phyloP scores from a whole-genome alignment of 2,113 vertebrate genomes.

The Peucedramus taeniatus region DNA sequence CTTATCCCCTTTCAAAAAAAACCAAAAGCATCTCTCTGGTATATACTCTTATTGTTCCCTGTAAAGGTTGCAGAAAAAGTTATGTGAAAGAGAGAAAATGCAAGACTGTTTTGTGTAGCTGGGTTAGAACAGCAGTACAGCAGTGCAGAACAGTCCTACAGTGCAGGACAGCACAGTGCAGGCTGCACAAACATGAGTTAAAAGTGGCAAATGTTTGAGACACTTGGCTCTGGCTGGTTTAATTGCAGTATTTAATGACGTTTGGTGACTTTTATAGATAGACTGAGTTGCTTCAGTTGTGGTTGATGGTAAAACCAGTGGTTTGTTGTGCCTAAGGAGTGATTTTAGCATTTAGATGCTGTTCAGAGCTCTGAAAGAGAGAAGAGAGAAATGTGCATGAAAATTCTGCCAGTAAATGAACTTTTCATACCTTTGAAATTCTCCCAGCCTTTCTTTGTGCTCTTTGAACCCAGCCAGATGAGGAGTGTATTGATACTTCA shows the following conservation, averaged over 20 bases:
- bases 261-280: neutral
- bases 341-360: neutral
- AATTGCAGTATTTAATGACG: neutral
- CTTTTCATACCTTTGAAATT: neutral
- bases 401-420: neutral
- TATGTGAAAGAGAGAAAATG: neutral
- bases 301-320: neutral
- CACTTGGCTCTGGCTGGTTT: neutral
- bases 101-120: neutral
- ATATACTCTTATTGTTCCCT: neutral
- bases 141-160: too few species aligned
- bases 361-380: neutral
- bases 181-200: neutral
- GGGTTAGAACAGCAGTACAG: too few species aligned
- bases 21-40: neutral
- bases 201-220: neutral
- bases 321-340: neutral
- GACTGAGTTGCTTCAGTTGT: neutral
- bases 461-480: neutral
- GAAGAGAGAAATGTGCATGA: neutral
- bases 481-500: neutral
- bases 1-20: neutral
- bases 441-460: neutral
- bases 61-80: neutral
- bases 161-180: neutral